Conservation (phyloP, 2,888 invertebrate genomes). For the Cosmia pyralina region DNA sequence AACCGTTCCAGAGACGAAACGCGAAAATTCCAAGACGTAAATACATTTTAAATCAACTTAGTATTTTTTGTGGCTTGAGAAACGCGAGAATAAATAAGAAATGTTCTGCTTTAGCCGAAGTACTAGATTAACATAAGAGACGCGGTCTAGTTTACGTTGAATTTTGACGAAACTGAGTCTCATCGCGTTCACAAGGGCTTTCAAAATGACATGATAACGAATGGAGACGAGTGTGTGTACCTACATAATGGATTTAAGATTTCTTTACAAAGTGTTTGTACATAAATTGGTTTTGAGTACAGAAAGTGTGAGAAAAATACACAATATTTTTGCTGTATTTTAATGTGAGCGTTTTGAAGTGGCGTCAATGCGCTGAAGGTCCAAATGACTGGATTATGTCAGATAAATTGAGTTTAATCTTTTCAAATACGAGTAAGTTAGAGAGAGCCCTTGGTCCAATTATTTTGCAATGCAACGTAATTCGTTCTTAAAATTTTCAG, state of each 20-base stretch:
- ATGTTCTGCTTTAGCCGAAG: slow-evolving; percentile 29
- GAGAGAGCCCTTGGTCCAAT: background rate
- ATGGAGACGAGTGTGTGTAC: slow-evolving; percentile 20
- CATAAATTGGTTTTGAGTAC: slow-evolving; percentile 33
- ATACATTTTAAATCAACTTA: slow-evolving; percentile 54
- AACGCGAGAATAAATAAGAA: slow-evolving; percentile 50
- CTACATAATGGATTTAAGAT: slow-evolving; percentile 40
- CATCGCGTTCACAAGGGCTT: slow-evolving; percentile 25
- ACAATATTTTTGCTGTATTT: background rate
- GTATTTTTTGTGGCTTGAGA: slow-evolving; percentile 45
- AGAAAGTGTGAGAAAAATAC: slow-evolving; percentile 5
- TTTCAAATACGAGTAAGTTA: background rate
- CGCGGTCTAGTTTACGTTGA: slow-evolving; percentile 44
- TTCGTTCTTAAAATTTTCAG: no score
- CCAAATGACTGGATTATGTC: background rate
- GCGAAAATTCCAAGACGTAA: slow-evolving; percentile 38
- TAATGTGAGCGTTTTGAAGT: background rate
- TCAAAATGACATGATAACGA: slow-evolving; percentile 37
- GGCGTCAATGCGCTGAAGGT: background rate
- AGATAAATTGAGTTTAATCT: background rate
- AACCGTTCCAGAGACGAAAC: slow-evolving; percentile 25
- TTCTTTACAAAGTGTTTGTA: slow-evolving; percentile 23
- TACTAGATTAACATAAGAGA: slow-evolving; percentile 60
- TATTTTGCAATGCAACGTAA: background rate
- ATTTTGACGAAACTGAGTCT: slow-evolving; percentile 48